Base-by-base conservation (phyloP, 2,113 vertebrate species). In the Hemiscyllium ocellatum region DNA sequence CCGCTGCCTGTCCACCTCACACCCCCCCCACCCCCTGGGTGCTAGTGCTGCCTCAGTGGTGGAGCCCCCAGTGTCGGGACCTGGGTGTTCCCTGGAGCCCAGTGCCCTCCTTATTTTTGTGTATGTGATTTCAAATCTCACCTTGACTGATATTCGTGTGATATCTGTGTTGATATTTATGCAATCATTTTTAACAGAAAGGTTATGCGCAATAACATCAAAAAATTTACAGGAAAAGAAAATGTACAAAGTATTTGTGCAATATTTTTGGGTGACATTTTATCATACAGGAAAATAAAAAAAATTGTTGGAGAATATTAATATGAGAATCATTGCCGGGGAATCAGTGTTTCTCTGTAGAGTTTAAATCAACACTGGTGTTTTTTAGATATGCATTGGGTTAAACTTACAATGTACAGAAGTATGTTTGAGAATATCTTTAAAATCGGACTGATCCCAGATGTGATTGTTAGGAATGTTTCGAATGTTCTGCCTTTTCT, bases 151-250 rank as follows among this genome's bases (percentile, higher is more conserved):
- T 20, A 15, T 66, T 93, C 56, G 37, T 33, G 61, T 93, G 89
- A 66, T 93, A 93, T 93, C 61, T 93, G 89, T 93, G 89, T 93
- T 93, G 61, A 93, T 93, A 93, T 93, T 93, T 93, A 93, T 93
- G 89, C 89, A 93, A 93, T 22, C 13, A 93, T 66, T 93, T 93
- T 93, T 93, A 93, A 66, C 89, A 20, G 89, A 93, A 93, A 66
- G 61, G 61, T 37, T 10, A 37, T 66, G 89, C 89, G 89, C 89
- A 93, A 93, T 93, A 93, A 93, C 3, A 65, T 66, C 61, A 37
- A 93, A 66, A 93, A 66, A 93, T 47, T 66, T 93, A 93, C 89
- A 93, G 89, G 89, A 93, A 68, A 76, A 61, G 56, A 61, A 93
- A 66, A 66, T 93, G 89, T 93, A 93, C 89, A 93, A 93, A 37